Conservation (phyloP, 2,888 invertebrate genomes). For the Adela reaumurella region DNA sequence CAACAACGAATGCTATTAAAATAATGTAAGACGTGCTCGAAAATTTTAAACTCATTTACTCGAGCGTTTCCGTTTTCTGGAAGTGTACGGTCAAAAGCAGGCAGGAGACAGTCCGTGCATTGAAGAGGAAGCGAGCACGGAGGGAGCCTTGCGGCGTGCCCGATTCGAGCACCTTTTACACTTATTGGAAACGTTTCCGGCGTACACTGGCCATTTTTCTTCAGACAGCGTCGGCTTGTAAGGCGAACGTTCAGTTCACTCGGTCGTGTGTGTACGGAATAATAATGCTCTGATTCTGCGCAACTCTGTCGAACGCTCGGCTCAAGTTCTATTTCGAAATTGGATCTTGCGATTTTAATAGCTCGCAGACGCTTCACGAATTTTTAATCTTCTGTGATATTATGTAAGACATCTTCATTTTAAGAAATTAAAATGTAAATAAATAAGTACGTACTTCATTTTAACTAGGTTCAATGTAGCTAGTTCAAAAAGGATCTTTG, state of each 20-base stretch:
- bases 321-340: neutral
- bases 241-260: neutral
- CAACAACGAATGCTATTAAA: neutral
- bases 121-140: neutral
- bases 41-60: neutral
- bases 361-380: no score
- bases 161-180: neutral
- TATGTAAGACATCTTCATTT: no score
- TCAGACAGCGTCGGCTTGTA: neutral
- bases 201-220: neutral
- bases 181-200: neutral
- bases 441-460: no score
- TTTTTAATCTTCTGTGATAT: no score
- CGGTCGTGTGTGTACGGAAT: neutral
- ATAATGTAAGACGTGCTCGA: neutral
- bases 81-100: neutral
- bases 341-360: neutral
- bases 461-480: no score
- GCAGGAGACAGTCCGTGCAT: neutral
- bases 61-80: neutral
- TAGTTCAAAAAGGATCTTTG: no score
- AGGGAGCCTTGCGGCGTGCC: neutral
- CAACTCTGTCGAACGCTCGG: neutral
- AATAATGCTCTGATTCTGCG: neutral
- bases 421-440: no score